Conservation (phyloP, 1,140 invertebrate genomes). For the Sminthurides bifidus region DNA sequence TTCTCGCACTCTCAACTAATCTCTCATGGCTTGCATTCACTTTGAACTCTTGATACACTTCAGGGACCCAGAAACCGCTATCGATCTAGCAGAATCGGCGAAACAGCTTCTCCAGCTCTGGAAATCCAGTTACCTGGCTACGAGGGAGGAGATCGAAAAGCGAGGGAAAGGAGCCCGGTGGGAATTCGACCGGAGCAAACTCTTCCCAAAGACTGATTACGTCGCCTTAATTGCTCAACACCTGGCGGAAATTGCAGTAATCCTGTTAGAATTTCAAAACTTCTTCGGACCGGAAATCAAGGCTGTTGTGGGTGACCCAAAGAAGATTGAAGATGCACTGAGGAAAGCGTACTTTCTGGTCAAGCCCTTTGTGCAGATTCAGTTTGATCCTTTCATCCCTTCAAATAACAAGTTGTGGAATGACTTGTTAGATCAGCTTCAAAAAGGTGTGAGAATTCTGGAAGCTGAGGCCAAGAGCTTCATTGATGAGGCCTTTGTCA, state of each 20-base stretch:
- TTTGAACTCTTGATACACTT: conserved; percentile 1
- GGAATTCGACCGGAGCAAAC: conserved; percentile 71
- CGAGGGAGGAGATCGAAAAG: conserved; percentile 63
- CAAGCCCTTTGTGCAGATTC: conserved; percentile 56
- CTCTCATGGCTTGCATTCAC: not conserved
- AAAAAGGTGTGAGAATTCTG: conserved; percentile 55
- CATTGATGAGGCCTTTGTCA: conserved; percentile 72
- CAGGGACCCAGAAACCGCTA: conserved; percentile 10
- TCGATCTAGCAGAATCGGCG: conserved; percentile 18
- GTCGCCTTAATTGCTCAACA: conserved; percentile 61
- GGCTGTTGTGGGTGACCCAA: conserved; percentile 68
- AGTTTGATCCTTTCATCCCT: conserved; percentile 66
- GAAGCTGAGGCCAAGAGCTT: conserved; percentile 72
- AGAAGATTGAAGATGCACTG: conserved; percentile 67
- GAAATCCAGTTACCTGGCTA: conserved; percentile 60
- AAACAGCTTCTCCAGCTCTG: conserved; percentile 56
- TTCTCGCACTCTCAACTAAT: too few relatives aligned
- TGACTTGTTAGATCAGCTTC: conserved; percentile 59
- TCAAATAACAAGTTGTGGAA: conserved; percentile 71
- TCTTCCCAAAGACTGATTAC: conserved; percentile 75
- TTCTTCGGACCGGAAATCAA: conserved; percentile 77
- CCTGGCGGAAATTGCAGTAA: conserved; percentile 57
- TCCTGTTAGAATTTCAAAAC: conserved; percentile 73
- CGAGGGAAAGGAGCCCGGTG: conserved; percentile 68
- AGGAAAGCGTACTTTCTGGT: conserved; percentile 58